Evolutionary conservation across 2,797 vertebrate genomes (phyloP).

Genomic region (Enteromius radiatus): DNA sequence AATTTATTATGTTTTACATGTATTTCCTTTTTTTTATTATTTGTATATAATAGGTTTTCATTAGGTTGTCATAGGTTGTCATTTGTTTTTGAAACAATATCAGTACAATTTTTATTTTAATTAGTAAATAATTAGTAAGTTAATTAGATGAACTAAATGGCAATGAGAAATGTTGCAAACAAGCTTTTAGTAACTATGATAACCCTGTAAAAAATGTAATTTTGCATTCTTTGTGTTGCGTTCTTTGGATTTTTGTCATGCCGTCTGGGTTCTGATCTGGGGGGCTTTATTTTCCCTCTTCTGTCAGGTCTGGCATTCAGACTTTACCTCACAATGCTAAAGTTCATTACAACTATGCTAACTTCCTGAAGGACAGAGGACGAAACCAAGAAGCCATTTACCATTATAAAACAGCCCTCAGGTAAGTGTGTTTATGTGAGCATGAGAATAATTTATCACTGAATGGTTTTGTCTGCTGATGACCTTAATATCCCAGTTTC

Average conservation of each 20-base stretch:
- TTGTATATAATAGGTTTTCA: no score
- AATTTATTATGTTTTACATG: no score
- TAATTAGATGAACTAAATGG: neutral
- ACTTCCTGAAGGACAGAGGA: slow-evolving; percentile 93
- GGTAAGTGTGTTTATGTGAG: slow-evolving; percentile 72
- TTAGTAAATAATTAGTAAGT: neutral
- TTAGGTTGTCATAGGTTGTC: no score
- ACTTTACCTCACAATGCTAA: slow-evolving; percentile 97
- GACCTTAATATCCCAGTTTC: neutral
- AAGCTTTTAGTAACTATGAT: neutral
- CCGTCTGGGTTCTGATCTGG: neutral
- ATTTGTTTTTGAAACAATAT: neutral
- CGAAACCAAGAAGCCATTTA: slow-evolving; percentile 87
- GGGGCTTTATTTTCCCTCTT: neutral
- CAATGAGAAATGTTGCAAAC: neutral
- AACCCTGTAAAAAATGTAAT: neutral
- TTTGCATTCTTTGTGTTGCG: neutral
- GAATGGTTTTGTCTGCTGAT: neutral
- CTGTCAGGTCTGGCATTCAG: slow-evolving; percentile 90
- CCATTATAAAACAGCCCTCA: slow-evolving; percentile 93
- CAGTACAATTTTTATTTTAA: neutral
- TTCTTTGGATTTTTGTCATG: neutral
- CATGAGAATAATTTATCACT: neutral
- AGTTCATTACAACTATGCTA: slow-evolving; percentile 98
- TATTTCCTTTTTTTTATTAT: no score